Percentiles rank a stretch among this genome's conserved stretches.
These are phyloP conservation scores for Coptodon rendalli DNA, from an alignment of 2,113 vertebrate genomes.

Conservation along the genomic window DNA sequence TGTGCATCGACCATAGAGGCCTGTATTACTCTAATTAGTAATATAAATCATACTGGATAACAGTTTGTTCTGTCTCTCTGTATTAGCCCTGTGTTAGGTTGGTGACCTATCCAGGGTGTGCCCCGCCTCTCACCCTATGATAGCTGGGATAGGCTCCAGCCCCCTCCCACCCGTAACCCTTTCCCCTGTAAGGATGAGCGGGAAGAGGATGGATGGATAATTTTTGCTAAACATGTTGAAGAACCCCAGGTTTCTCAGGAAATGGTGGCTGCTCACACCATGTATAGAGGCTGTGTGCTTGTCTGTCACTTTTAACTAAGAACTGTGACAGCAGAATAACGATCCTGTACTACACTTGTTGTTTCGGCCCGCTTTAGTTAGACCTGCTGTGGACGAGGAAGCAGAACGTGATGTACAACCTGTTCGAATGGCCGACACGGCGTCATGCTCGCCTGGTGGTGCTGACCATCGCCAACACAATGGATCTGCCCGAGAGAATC, in stretches of 20 bases:
- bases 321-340: background rate
- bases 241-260: background rate
- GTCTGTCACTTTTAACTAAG: background rate
- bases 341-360: background rate
- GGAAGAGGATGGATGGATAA: background rate
- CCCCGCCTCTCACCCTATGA: background rate
- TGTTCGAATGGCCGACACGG: constrained; percentile 94
- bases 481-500: constrained; percentile 96
- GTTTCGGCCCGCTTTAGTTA: constrained; percentile 64
- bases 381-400: constrained; percentile 96
- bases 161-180: background rate
- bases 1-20: background rate
- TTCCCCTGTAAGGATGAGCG: background rate
- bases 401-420: constrained; percentile 94
- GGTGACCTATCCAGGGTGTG: background rate
- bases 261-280: background rate
- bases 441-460: constrained; percentile 86
- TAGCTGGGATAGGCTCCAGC: background rate
- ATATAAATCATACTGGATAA: background rate
- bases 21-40: background rate
- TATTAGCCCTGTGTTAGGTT: background rate
- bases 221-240: background rate
- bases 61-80: background rate
- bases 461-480: constrained; percentile 94
- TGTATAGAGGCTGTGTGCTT: background rate